These are phyloP conservation scores for Sander vitreus DNA, from an alignment of 2,113 vertebrate genomes.

Conservation along the genomic window DNA sequence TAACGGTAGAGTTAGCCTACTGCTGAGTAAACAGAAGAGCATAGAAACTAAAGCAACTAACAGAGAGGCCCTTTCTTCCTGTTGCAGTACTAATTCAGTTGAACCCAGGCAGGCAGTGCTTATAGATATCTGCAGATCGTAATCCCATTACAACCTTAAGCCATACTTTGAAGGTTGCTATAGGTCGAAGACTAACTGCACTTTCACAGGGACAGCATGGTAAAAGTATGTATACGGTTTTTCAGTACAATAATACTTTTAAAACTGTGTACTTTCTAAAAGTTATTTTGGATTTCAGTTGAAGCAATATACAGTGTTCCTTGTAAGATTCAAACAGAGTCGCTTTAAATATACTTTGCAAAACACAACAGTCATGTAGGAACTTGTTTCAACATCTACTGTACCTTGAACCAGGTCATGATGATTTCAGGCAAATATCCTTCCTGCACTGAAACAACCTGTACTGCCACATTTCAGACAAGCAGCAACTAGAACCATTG, in stretches of 20 bases:
- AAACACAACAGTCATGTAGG: slow-evolving; percentile 25
- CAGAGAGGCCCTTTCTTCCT: slow-evolving; percentile 65
- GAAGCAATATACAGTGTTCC: not conserved
- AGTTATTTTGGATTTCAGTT: not conserved
- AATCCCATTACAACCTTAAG: slow-evolving; percentile 81
- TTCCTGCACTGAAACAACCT: slow-evolving; percentile 47
- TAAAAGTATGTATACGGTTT: not conserved
- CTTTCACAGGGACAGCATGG: slow-evolving; percentile 21
- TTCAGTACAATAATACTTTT: not conserved
- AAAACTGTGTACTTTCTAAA: not conserved
- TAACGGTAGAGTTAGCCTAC: slow-evolving; percentile 52
- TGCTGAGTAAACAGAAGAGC: slow-evolving; percentile 71
- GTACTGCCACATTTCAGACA: slow-evolving; percentile 62
- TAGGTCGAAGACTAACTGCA: slow-evolving; percentile 47
- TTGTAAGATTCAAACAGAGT: slow-evolving; percentile 3
- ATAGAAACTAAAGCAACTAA: slow-evolving; percentile 64
- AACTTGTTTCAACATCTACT: slow-evolving; percentile 37
- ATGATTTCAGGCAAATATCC: slow-evolving; percentile 11
- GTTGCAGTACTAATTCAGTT: slow-evolving; percentile 66
- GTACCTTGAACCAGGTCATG: not conserved
- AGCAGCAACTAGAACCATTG: slow-evolving; percentile 50
- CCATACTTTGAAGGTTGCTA: slow-evolving; percentile 75
- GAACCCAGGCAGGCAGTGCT: slow-evolving; percentile 58
- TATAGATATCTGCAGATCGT: slow-evolving; percentile 72
- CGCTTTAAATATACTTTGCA: slow-evolving; percentile 5